These are phyloP conservation scores for Chelon auratus DNA, from an alignment of 2,797 vertebrate species.

Conservation along the genomic window DNA sequence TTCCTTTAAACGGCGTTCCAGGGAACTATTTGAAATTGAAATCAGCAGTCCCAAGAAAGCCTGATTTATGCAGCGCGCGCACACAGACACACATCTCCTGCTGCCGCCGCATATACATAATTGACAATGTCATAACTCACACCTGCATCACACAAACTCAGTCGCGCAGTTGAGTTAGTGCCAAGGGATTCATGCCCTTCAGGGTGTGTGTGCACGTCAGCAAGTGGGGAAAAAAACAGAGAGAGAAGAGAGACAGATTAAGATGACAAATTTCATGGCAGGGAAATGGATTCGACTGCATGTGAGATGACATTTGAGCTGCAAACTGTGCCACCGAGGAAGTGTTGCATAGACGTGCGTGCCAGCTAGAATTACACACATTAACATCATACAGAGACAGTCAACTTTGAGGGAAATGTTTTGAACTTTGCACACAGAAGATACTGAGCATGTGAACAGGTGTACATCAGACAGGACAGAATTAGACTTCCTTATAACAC, in stretches of 20 bases:
- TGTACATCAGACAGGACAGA: neutral
- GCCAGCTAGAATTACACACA: constrained; percentile 39
- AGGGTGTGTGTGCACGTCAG: constrained; percentile 21
- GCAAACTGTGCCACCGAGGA: constrained; percentile 42
- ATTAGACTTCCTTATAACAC: neutral
- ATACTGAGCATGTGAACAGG: neutral
- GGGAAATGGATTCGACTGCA: constrained; percentile 41
- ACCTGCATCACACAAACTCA: constrained; percentile 59
- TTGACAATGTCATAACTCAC: constrained; percentile 58
- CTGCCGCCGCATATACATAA: constrained; percentile 34
- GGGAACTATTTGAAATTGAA: constrained; percentile 69
- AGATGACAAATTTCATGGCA: constrained; percentile 48
- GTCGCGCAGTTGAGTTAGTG: constrained; percentile 32
- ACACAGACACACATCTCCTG: neutral
- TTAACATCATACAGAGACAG: constrained; percentile 22
- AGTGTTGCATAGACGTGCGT: constrained; percentile 28
- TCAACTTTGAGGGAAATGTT: constrained; percentile 33
- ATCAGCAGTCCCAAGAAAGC: constrained; percentile 52
- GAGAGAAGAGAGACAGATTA: constrained; percentile 13
- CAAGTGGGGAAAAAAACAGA: neutral
- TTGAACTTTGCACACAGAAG: neutral
- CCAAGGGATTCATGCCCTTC: constrained; percentile 25
- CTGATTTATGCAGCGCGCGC: constrained; percentile 49
- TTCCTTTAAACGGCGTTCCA: constrained; percentile 58
- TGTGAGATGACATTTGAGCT: constrained; percentile 41